Conservation (phyloP, 92 coral and sea anemone species). For the Galaxea fascicularis region DNA sequence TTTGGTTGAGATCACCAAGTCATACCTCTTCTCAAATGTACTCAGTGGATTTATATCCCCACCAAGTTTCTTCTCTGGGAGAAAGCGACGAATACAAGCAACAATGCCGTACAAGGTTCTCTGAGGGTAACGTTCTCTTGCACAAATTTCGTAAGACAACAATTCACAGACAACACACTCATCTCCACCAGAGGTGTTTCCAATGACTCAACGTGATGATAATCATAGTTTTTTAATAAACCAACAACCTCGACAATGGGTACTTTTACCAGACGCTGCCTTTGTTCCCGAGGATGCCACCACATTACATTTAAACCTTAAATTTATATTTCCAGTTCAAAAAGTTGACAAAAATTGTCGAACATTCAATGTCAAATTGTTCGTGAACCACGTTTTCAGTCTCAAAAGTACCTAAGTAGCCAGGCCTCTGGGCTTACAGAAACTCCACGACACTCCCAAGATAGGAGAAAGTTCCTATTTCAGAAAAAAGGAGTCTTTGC, state of each 20-base stretch:
- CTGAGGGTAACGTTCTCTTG: not conserved
- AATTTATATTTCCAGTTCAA: conserved; percentile 1
- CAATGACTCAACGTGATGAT: not conserved
- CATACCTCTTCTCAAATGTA: conserved; percentile 1
- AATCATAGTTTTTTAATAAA: not conserved
- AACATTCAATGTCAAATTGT: conserved; percentile 9
- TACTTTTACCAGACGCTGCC: not conserved
- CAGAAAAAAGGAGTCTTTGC: not conserved
- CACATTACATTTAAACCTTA: not conserved
- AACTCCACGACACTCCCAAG: conserved; percentile 7
- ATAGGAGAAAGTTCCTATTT: not conserved
- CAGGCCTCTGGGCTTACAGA: not conserved
- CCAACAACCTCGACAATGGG: not conserved
- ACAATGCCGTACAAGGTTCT: not conserved
- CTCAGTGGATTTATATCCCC: conserved; percentile 5
- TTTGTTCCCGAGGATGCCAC: not conserved
- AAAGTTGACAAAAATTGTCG: conserved; percentile 6
- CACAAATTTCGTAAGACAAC: not conserved
- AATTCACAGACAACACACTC: not conserved
- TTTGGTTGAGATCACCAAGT: not conserved
- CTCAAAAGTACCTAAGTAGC: not conserved
- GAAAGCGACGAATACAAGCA: not conserved
- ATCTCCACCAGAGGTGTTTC: not conserved
- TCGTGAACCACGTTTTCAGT: not conserved
- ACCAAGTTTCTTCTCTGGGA: not conserved